Conservation (phyloP, 2,888 invertebrate species). For the Myopa tessellatipennis region DNA sequence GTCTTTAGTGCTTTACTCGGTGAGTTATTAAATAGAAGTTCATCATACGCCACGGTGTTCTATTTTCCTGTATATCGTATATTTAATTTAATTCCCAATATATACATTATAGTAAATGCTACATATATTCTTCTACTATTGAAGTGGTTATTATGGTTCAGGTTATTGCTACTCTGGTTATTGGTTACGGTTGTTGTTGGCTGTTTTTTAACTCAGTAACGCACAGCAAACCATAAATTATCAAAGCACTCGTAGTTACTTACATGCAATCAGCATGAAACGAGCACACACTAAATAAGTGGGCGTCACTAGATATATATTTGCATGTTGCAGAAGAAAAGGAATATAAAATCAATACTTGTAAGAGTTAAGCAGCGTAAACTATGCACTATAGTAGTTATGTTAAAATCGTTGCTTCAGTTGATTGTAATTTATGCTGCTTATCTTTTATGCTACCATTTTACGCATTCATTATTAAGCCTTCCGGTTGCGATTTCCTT, state of each 20-base stretch:
- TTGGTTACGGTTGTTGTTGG: neutral
- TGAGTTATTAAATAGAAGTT: neutral
- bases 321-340: neutral
- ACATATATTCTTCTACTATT: neutral
- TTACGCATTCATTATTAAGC: slow-evolving; percentile 1
- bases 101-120: too few species aligned
- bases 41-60: neutral
- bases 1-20: too few species aligned
- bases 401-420: too few species aligned
- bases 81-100: too few species aligned
- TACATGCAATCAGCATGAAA: neutral
- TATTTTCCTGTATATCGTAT: too few species aligned
- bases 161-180: neutral
- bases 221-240: neutral
- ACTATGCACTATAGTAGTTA: too few species aligned
- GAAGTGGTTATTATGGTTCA: neutral
- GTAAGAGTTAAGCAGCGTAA: too few species aligned
- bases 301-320: neutral
- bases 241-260: neutral
- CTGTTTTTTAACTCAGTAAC: neutral
- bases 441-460: neutral
- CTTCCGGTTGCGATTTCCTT: neutral
- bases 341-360: neutral
- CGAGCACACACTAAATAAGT: neutral
- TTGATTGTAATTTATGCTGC: too few species aligned